These are phyloP conservation scores for Vespertilio murinus DNA, from an alignment of 2,797 vertebrate genomes.

Conservation along the genomic window DNA sequence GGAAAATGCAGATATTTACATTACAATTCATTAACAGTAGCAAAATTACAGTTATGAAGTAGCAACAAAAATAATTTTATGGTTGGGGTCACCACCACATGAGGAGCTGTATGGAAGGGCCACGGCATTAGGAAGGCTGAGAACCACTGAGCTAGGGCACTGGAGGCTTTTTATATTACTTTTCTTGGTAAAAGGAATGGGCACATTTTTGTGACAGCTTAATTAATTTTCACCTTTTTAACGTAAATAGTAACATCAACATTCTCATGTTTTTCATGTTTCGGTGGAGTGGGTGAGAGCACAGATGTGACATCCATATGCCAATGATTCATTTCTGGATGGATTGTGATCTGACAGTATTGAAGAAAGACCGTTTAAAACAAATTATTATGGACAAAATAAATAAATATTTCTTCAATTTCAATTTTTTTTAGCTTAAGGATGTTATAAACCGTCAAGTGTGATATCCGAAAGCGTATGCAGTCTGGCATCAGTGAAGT, in stretches of 20 bases:
- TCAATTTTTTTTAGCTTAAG: slow-evolving; percentile 32
- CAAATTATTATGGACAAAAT: neutral
- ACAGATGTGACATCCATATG: neutral
- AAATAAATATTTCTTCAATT: slow-evolving; percentile 40
- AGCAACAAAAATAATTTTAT: too few relatives aligned
- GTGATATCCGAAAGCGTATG: neutral
- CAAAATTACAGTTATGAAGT: too few relatives aligned
- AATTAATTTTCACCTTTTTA: neutral
- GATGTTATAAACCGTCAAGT: neutral
- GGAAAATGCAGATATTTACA: too few relatives aligned
- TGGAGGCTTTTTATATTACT: neutral
- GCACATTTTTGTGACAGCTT: neutral
- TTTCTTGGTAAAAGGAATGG: neutral
- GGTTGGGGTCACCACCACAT: too few relatives aligned
- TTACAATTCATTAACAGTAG: too few relatives aligned
- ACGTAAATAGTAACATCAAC: neutral
- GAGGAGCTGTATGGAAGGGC: too few relatives aligned
- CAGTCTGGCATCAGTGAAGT: neutral
- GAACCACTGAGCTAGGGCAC: too few relatives aligned
- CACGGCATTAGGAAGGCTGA: too few relatives aligned
- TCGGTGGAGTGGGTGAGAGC: neutral
- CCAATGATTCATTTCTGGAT: neutral
- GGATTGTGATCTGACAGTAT: neutral
- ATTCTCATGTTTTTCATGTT: neutral
- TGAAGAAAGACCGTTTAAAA: neutral